phyloP scores from a whole-genome alignment of 2,797 vertebrate genomes.

The Huso huso region DNA sequence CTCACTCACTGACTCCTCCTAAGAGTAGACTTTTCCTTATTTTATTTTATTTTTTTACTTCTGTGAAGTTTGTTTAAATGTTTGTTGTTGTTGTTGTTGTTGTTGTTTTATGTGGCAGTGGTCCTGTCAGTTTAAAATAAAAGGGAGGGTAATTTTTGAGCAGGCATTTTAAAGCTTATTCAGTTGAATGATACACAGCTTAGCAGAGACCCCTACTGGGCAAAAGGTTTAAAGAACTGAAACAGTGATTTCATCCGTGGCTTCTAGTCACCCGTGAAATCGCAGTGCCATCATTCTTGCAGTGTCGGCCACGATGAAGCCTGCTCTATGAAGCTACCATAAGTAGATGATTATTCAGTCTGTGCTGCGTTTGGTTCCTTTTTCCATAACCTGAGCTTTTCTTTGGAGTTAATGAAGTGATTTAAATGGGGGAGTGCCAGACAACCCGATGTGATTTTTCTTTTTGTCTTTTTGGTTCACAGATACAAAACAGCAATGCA shows the following conservation, averaged over 20 bases:
- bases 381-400: background rate
- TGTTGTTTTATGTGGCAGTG: background rate
- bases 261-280: slow-evolving; percentile 57
- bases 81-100: background rate
- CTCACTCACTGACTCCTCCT: slow-evolving; percentile 21
- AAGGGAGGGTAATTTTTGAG: background rate
- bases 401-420: background rate
- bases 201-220: slow-evolving; percentile 64
- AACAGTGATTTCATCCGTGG: slow-evolving; percentile 36
- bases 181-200: slow-evolving; percentile 23
- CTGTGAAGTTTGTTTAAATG: slow-evolving; percentile 20
- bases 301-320: slow-evolving; percentile 48
- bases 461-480: too few species aligned
- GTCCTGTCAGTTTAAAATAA: background rate
- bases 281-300: slow-evolving; percentile 55
- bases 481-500: too few species aligned
- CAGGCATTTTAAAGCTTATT: background rate
- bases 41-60: slow-evolving; percentile 13
- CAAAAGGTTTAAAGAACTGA: slow-evolving; percentile 22
- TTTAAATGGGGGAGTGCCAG: background rate
- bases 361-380: background rate
- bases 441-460: too few species aligned
- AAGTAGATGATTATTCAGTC: slow-evolving; percentile 4
- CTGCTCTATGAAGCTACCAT: slow-evolving; percentile 33
- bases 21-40: background rate